These are phyloP conservation scores for Halyomorpha halys DNA, from an alignment of 1,140 invertebrate genomes.

Conservation along the genomic window DNA sequence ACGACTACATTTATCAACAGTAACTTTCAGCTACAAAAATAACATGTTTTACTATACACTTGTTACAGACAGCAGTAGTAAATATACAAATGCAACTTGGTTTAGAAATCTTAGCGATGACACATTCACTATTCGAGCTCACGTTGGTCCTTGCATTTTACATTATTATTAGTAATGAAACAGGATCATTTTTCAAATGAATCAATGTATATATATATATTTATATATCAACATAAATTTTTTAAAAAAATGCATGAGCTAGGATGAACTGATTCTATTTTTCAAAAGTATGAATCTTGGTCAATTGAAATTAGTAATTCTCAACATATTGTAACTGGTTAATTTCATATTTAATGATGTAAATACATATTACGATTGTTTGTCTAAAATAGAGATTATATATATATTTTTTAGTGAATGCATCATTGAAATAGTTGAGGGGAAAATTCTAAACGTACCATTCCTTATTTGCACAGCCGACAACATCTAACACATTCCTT, in stretches of 20 bases:
- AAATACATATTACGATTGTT: neutral
- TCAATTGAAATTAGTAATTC: neutral
- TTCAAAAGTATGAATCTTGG: neutral
- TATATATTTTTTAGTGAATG: constrained; percentile 11
- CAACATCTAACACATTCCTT: neutral
- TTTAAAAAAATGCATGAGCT: neutral
- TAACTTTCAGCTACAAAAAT: constrained; percentile 19
- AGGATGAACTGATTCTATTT: neutral
- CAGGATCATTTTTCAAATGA: neutral
- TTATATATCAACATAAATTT: no score
- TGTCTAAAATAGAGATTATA: neutral
- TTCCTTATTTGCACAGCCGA: neutral
- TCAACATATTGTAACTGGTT: neutral
- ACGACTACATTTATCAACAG: neutral
- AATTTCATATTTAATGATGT: neutral
- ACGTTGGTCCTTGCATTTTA: constrained; percentile 4
- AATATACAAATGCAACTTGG: constrained; percentile 12
- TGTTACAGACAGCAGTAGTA: constrained; percentile 5
- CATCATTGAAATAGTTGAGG: constrained; percentile 6
- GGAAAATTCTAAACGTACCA: neutral
- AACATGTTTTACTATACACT: constrained; percentile 10
- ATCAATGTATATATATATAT: no score
- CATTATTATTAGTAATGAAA: neutral
- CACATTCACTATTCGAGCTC: constrained; percentile 8
- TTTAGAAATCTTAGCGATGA: constrained; percentile 16